A percentile compares a stretch with the other conserved stretches of the same genome.
Evolutionary conservation across 2,797 vertebrate genomes (phyloP).

Genomic region (Pyrocephalus nanus): DNA sequence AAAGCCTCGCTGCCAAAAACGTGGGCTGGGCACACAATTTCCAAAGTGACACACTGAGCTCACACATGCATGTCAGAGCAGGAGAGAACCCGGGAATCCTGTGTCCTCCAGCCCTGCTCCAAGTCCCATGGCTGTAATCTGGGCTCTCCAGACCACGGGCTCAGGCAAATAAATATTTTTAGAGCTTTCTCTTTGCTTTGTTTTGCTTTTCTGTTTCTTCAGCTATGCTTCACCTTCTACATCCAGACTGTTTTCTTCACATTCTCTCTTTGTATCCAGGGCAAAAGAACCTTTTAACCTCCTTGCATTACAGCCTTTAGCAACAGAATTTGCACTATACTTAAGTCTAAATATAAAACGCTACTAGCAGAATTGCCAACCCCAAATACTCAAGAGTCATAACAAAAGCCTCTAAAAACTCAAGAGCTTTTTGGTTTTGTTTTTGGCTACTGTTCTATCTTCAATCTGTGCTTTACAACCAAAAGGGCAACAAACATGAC

Average conservation of each 20-base stretch:
- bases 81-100: neutral
- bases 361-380: neutral
- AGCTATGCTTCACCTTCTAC: neutral
- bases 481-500: neutral
- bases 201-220: constrained; percentile 16
- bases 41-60: neutral
- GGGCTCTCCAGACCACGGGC: neutral
- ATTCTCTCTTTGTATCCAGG: neutral
- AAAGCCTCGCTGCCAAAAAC: neutral
- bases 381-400: neutral
- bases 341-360: neutral
- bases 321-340: neutral
- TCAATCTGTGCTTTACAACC: neutral
- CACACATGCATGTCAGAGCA: neutral
- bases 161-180: neutral
- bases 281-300: neutral
- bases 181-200: neutral
- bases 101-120: neutral
- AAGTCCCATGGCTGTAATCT: neutral
- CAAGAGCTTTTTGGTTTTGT: neutral
- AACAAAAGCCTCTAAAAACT: neutral
- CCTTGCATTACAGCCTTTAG: neutral
- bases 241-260: neutral
- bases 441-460: neutral
- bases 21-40: neutral